Evolutionary conservation across 2,797 vertebrate genomes (phyloP).

Genomic region (Crocidura indochinensis): DNA sequence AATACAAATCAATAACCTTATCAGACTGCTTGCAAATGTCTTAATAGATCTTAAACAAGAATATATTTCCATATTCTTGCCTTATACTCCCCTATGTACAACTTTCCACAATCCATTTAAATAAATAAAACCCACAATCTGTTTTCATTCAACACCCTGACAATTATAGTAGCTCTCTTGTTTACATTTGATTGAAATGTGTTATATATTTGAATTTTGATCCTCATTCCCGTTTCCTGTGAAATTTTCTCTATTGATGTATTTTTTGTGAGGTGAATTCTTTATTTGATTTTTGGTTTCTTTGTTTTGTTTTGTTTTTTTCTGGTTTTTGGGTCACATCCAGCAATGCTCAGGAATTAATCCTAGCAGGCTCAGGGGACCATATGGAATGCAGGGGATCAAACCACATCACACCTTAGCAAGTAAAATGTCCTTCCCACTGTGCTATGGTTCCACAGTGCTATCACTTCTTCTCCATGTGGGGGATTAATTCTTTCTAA

Average conservation of each 20-base stretch:
- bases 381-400: no score
- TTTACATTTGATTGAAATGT: slow-evolving; percentile 39
- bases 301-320: background rate
- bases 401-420: no score
- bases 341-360: no score
- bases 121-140: slow-evolving; percentile 59
- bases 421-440: no score
- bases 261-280: background rate
- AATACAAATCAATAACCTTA: background rate
- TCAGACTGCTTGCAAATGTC: background rate
- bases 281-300: background rate
- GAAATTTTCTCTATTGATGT: slow-evolving; percentile 11
- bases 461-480: no score
- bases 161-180: slow-evolving; percentile 45
- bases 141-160: slow-evolving; percentile 55
- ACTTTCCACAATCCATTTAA: slow-evolving; percentile 23
- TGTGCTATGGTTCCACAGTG: no score
- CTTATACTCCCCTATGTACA: background rate
- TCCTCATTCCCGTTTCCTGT: slow-evolving; percentile 50
- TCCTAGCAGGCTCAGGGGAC: no score
- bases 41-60: background rate
- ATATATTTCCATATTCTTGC: background rate
- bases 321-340: no score
- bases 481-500: slow-evolving; percentile 2
- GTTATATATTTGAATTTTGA: slow-evolving; percentile 56